Evolutionary conservation across 2,113 vertebrate genomes (phyloP).

Genomic region (Antidorcas marsupialis): DNA sequence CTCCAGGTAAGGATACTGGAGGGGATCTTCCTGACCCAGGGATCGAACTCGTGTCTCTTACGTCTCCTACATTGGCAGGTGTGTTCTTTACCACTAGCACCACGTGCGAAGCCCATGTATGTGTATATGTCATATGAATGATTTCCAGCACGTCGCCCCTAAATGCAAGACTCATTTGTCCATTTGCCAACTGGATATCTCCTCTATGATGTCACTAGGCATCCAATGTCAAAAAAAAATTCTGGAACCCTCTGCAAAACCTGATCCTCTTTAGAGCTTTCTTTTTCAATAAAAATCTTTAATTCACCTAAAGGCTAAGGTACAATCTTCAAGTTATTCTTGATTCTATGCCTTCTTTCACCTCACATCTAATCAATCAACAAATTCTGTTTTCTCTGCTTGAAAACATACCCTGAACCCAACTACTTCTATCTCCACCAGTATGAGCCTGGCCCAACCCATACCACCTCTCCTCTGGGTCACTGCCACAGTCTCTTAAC

Average conservation of each 20-base stretch:
- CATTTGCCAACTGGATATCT: background rate
- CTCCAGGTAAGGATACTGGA: background rate
- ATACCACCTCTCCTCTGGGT: background rate
- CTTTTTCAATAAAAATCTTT: background rate
- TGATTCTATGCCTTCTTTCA: background rate
- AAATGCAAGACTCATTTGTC: background rate
- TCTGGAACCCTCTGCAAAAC: background rate
- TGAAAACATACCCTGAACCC: background rate
- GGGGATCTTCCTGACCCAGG: background rate
- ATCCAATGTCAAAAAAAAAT: background rate
- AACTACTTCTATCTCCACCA: background rate
- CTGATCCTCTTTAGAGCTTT: background rate
- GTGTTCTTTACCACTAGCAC: background rate
- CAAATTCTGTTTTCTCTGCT: background rate
- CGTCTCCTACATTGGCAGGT: fast-evolving
- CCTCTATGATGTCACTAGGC: background rate
- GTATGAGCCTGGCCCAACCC: background rate
- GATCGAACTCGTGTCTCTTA: background rate
- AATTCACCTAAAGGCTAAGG: background rate
- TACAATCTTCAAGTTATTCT: background rate
- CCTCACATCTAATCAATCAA: background rate
- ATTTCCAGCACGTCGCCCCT: background rate
- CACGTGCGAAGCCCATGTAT: background rate
- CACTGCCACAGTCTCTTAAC: background rate
- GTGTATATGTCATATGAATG: background rate